Base-by-base conservation (phyloP, 2,113 vertebrate species). In the Petrocephalus microphthalmus region DNA sequence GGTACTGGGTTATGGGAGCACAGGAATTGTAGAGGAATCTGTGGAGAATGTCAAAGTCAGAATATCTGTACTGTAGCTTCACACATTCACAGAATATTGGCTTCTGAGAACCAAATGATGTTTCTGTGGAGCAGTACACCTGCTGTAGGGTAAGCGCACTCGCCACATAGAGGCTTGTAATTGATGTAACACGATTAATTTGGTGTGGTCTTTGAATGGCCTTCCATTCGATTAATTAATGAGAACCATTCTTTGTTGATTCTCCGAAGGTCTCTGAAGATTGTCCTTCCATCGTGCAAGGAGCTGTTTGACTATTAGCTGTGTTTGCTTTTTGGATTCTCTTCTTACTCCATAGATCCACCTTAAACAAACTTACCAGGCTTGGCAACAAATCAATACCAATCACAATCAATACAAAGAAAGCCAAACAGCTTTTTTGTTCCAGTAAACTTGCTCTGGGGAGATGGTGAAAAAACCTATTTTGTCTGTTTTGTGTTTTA, bases 321-420 rank as follows among this genome's bases (percentile, higher is more conserved):
- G 51, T 92, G 90, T 91, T 91, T 91, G 89, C 89, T 90, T 90
- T 93, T 88, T 83, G 83, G 89, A 83, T 91, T 86, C 88, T 86
- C 83, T 88, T 87, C 86, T 57, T 29, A 33, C 86, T 90, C 89
- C 89, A 86, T 88, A 93, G 90, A 93, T 92, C 91, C 90, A 90
- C 90, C 92, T 91, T 92, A 93, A 92, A 92, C 92, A 92, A 92
- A 92, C 92, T 90, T 89, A 90, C 90, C 86, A 84, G 90, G 92
- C 92, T 91, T 90, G 90, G 92, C 88, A 90, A 92, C 91, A 91
- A 89, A 93, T 93, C 92, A 92, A 92, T 92, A 91, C 56, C n/a
- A 86, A 54, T 87, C 49, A 47, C 87, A 64, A 91, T 93, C 91
- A 87, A 93, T 93, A 53, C 85, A 90, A 89, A 89, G 90, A 90